A percentile compares a stretch with the other conserved stretches of the same genome.
phyloP scores from a whole-genome alignment of 2,797 vertebrate genomes.

The Melanotaenia maccullochi region DNA sequence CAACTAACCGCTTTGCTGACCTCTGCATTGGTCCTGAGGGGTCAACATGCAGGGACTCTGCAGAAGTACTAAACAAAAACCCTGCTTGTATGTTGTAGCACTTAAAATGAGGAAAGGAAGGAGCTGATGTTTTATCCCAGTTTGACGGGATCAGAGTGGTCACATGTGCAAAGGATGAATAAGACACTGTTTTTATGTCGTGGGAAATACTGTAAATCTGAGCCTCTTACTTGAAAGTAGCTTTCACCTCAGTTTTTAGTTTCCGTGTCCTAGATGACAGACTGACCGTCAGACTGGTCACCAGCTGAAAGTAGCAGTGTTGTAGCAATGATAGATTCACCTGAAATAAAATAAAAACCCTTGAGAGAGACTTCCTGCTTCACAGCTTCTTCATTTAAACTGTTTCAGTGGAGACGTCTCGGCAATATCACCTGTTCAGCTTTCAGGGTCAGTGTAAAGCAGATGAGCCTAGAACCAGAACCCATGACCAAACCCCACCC shows the following conservation, averaged over 20 bases:
- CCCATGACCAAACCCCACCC: too few relatives aligned
- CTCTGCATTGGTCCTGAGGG: neutral
- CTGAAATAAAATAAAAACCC: slow-evolving; percentile 42
- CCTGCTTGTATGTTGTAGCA: neutral
- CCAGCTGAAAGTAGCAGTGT: slow-evolving; percentile 28
- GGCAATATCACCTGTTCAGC: too few relatives aligned
- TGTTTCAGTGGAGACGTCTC: too few relatives aligned
- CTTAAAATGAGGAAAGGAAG: too few relatives aligned
- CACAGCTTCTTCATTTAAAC: too few relatives aligned
- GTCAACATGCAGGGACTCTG: too few relatives aligned
- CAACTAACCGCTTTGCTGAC: too few relatives aligned
- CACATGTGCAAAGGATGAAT: neutral
- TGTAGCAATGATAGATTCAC: slow-evolving; percentile 28
- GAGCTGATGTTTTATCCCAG: neutral
- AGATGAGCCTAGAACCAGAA: too few relatives aligned
- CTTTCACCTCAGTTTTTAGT: slow-evolving; percentile 13
- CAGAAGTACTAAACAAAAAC: neutral
- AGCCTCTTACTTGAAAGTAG: slow-evolving; percentile 9
- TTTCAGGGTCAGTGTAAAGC: too few relatives aligned
- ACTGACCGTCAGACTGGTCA: neutral
- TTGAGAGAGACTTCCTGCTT: neutral
- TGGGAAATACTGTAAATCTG: slow-evolving; percentile 32
- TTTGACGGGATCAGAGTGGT: neutral
- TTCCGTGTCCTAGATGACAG: slow-evolving; percentile 25
- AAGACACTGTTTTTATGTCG: slow-evolving; percentile 5